Conservation (phyloP, 2,113 vertebrate genomes). For the Cariama cristata region DNA sequence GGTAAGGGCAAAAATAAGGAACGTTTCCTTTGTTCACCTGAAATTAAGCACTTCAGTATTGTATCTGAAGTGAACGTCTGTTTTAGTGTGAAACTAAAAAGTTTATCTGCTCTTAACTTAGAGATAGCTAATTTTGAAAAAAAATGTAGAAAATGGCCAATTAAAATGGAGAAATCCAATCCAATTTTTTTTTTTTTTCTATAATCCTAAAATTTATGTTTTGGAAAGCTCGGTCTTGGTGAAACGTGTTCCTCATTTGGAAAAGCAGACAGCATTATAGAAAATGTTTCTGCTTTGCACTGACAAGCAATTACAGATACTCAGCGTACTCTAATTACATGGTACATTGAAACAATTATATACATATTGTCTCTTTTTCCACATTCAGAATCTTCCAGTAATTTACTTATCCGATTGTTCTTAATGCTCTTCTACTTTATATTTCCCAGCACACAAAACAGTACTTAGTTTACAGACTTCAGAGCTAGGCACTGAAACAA, state of each 20-base stretch:
- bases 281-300: neutral
- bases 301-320: conserved; percentile 5
- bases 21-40: neutral
- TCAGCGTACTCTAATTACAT: neutral
- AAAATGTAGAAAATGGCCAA: neutral
- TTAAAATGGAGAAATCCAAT: neutral
- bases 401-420: neutral
- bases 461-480: neutral
- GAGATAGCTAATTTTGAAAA: neutral
- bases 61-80: neutral
- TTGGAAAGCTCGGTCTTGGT: neutral
- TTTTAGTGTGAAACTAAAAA: neutral
- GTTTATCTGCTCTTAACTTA: neutral
- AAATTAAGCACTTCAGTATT: neutral
- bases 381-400: neutral
- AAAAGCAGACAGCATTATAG: neutral
- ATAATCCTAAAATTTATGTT: neutral
- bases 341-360: conserved; percentile 7
- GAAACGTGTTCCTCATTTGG: neutral
- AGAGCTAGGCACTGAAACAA: neutral
- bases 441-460: neutral
- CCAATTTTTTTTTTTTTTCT: neutral
- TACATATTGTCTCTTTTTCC: neutral
- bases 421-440: neutral
- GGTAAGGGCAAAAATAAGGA: neutral